Conservation (phyloP, 30 jellyfish, hydroid and myxozoan species). For the Aurelia aurita complex sp. Pacific region DNA sequence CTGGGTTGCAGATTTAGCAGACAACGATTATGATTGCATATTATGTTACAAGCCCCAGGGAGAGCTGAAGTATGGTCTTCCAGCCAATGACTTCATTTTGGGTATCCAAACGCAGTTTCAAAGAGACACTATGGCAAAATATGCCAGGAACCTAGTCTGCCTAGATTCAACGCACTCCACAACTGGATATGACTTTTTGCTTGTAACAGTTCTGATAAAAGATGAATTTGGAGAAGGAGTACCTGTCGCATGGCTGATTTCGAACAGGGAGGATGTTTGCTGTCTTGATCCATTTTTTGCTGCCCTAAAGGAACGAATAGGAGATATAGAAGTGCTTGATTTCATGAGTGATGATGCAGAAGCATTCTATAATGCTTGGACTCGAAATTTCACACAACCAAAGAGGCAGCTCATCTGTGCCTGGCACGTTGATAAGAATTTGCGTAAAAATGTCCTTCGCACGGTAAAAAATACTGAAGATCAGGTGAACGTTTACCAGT, state of each 20-base stretch:
- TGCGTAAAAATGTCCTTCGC: conserved; percentile 15
- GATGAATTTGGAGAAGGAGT: conserved; percentile 69
- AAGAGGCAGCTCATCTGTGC: conserved; percentile 40
- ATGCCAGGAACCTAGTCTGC: conserved; percentile 4
- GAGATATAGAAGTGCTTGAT: conserved; percentile 27
- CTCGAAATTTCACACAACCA: conserved; percentile 31
- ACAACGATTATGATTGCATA: conserved; percentile 3
- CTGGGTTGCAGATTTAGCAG: conserved; percentile 31
- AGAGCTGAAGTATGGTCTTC: conserved; percentile 26
- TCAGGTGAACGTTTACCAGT: conserved; percentile 16
- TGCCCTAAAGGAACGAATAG: conserved; percentile 16
- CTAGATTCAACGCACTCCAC: conserved; percentile 48
- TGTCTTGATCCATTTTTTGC: conserved; percentile 50
- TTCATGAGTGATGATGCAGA: conserved; percentile 63
- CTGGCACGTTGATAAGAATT: conserved; percentile 55
- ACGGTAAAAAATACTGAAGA: conserved; percentile 1
- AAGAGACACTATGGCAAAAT: conserved; percentile 6
- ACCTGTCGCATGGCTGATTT: conserved; percentile 64
- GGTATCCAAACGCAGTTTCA: conserved; percentile 30
- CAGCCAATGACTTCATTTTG: conserved; percentile 24
- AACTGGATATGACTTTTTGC: conserved; percentile 39
- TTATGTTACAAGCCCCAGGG: conserved; percentile 41
- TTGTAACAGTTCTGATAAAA: conserved; percentile 47
- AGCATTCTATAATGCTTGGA: conserved; percentile 49
- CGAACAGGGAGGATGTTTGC: conserved; percentile 58